Conservation (phyloP, 64 coral and sea anemone species). For the Porites lutea region DNA sequence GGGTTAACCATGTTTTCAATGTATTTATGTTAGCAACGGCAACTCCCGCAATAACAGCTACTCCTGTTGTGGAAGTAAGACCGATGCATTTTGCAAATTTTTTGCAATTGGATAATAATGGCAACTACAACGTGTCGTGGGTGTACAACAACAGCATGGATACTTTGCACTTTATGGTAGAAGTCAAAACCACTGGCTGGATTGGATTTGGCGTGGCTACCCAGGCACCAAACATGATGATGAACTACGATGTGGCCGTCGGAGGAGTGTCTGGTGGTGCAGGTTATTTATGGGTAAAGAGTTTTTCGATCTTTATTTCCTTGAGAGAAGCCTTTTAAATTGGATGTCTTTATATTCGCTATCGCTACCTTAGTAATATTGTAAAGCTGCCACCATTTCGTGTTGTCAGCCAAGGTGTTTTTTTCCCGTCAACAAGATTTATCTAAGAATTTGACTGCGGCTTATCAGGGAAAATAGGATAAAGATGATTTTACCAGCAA, state of each 20-base stretch:
- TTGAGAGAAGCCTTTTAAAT: background rate
- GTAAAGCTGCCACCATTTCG: no score
- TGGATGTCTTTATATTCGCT: background rate
- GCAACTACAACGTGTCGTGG: no score
- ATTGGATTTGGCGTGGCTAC: background rate
- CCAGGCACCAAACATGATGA: background rate
- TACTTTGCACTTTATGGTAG: no score
- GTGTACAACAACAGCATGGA: no score
- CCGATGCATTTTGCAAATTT: background rate
- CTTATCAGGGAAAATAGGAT: no score
- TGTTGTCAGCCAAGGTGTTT: no score
- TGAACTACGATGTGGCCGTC: background rate
- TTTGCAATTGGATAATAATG: background rate
- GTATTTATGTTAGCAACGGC: background rate
- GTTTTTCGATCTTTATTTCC: background rate
- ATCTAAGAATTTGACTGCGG: no score
- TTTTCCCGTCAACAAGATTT: no score
- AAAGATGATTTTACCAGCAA: no score
- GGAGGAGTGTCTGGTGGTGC: background rate
- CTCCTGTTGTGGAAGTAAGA: background rate
- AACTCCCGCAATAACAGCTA: background rate
- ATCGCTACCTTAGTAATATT: background rate
- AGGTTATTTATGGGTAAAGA: background rate
- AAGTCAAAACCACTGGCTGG: no score
- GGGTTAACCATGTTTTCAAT: background rate